Conservation (phyloP, 2,888 invertebrate genomes). For the Aporophyla lueneburgensis region DNA sequence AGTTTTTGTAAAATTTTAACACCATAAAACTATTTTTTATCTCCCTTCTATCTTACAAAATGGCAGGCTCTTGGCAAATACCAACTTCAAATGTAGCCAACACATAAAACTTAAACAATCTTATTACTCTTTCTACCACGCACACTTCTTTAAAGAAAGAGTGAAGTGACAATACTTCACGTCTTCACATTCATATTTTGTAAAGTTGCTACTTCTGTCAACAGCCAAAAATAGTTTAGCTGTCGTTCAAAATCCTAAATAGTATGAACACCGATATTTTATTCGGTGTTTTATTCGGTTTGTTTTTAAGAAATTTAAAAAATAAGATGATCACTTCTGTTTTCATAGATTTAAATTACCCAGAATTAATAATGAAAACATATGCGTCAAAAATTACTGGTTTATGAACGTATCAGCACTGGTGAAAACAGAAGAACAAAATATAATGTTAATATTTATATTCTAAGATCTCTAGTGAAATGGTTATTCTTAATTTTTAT, state of each 20-base stretch:
- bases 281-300: no score
- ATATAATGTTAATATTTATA: neutral
- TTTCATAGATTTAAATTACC: neutral
- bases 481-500: no score
- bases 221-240: slow-evolving; percentile 77
- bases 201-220: slow-evolving; percentile 79
- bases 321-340: neutral
- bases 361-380: neutral
- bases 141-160: slow-evolving; percentile 60
- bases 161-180: slow-evolving; percentile 68
- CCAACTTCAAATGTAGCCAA: slow-evolving; percentile 85
- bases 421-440: neutral
- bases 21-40: slow-evolving; percentile 91
- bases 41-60: slow-evolving; percentile 91
- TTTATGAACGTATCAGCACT: slow-evolving; percentile 10
- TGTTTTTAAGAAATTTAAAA: neutral
- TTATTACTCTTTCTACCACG: slow-evolving; percentile 71
- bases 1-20: slow-evolving; percentile 88
- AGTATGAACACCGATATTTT: neutral
- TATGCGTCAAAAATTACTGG: neutral
- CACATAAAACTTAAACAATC: slow-evolving; percentile 73
- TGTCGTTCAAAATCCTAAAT: slow-evolving; percentile 40
- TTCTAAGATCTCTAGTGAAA: neutral
- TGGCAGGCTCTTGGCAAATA: slow-evolving; percentile 90
- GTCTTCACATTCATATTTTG: slow-evolving; percentile 62